Evolutionary conservation across 2,888 invertebrate genomes (phyloP).

Genomic region (Phlogophora meticulosa): DNA sequence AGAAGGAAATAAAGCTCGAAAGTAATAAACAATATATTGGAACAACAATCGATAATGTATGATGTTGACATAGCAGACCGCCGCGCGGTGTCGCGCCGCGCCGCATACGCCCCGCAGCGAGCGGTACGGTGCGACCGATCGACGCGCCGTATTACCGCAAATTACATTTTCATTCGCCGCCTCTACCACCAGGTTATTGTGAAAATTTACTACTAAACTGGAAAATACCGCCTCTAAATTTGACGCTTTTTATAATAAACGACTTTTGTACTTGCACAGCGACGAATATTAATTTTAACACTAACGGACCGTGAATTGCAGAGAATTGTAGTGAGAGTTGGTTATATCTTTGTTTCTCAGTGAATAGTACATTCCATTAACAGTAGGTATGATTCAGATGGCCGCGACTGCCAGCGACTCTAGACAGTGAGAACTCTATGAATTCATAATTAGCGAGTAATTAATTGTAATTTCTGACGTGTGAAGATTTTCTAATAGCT

Average conservation of each 20-base stretch:
- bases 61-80: conserved; percentile 47
- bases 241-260: conserved; percentile 65
- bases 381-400: conserved; percentile 52
- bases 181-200: conserved; percentile 70
- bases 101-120: conserved; percentile 41
- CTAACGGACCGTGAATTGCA: conserved; percentile 68
- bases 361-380: conserved; percentile 61
- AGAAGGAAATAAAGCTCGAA: background rate
- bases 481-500: conserved; percentile 57
- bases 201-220: conserved; percentile 73
- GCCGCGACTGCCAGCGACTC: conserved; percentile 12
- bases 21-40: conserved; percentile 29
- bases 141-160: conserved; percentile 83
- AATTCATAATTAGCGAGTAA: conserved; percentile 63
- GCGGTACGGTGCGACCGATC: conserved; percentile 63
- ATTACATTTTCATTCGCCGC: conserved; percentile 87
- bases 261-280: conserved; percentile 58
- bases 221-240: conserved; percentile 68
- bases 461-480: conserved; percentile 63
- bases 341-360: conserved; percentile 63
- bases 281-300: conserved; percentile 64
- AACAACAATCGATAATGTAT: conserved; percentile 26
- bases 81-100: conserved; percentile 31
- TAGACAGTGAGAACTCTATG: conserved; percentile 56
- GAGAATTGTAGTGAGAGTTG: conserved; percentile 67